Conservation (phyloP, 2,888 invertebrate genomes). For the Lymantria dispar region DNA sequence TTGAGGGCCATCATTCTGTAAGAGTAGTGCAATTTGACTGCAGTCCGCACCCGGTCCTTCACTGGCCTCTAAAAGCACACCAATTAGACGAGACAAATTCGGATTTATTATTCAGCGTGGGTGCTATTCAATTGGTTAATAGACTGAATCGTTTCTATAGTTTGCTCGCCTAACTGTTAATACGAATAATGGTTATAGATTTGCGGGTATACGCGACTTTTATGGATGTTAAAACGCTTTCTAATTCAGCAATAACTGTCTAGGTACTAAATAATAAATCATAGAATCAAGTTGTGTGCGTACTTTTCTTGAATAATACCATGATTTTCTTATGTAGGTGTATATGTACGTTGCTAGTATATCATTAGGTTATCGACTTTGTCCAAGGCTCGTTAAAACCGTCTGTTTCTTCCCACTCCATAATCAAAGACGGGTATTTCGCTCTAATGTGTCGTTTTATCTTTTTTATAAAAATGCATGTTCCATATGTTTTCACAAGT, state of each 20-base stretch:
- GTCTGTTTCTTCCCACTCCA: constrained; percentile 14
- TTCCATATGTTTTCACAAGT: neutral
- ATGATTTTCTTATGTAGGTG: constrained; percentile 24
- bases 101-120: constrained; percentile 65
- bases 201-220: constrained; percentile 21
- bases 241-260: neutral
- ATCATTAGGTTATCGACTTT: neutral
- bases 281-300: constrained; percentile 2
- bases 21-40: constrained; percentile 67
- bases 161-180: constrained; percentile 34
- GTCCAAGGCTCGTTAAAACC: constrained; percentile 19
- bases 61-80: constrained; percentile 52
- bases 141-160: constrained; percentile 41
- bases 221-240: constrained; percentile 10
- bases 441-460: constrained; percentile 13
- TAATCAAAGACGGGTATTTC: constrained; percentile 18
- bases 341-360: neutral
- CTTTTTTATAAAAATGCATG: constrained; percentile 5
- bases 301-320: constrained; percentile 35
- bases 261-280: no score
- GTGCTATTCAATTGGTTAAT: constrained; percentile 57
- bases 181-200: constrained; percentile 35
- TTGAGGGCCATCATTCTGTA: constrained; percentile 52
- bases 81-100: constrained; percentile 72
- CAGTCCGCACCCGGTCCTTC: constrained; percentile 49